phyloP scores from a whole-genome alignment of 2,797 vertebrate species.

The Trematomus bernacchii region DNA sequence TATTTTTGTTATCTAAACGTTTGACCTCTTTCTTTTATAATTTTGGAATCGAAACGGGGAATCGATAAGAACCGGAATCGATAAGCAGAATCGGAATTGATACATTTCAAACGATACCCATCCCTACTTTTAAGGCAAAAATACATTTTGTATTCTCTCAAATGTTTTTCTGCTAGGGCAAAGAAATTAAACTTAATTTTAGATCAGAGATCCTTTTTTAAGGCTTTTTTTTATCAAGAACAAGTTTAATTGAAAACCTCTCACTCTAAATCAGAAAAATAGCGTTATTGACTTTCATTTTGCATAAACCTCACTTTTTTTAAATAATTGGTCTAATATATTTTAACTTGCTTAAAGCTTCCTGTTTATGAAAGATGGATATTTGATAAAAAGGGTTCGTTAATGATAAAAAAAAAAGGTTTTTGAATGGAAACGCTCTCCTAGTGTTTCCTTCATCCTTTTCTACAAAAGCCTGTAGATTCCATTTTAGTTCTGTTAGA shows the following conservation, averaged over 20 bases:
- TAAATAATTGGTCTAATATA: slow-evolving; percentile 46
- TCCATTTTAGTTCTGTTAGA: slow-evolving; percentile 31
- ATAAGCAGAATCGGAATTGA: no score
- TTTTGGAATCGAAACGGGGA: no score
- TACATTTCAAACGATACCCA: no score
- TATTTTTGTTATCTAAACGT: no score
- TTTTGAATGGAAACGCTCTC: slow-evolving; percentile 45
- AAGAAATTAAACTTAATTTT: slow-evolving; percentile 67
- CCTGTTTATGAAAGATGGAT: slow-evolving; percentile 59
- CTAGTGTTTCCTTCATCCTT: slow-evolving; percentile 35
- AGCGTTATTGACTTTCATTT: slow-evolving; percentile 67
- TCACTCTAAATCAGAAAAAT: slow-evolving; percentile 51
- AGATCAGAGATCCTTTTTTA: slow-evolving; percentile 63
- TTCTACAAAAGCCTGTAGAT: slow-evolving; percentile 42
- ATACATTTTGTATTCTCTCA: slow-evolving; percentile 55
- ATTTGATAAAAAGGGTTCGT: slow-evolving; percentile 65
- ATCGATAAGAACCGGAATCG: no score
- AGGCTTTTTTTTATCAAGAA: slow-evolving; percentile 62
- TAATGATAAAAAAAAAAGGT: slow-evolving; percentile 36
- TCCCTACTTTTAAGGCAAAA: slow-evolving; percentile 24
- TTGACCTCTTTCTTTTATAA: no score
- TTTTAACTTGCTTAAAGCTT: slow-evolving; percentile 49
- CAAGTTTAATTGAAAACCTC: slow-evolving; percentile 64
- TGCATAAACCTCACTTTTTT: slow-evolving; percentile 56
- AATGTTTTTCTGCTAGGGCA: slow-evolving; percentile 46